These are phyloP conservation scores for Protonibea diacanthus DNA, from an alignment of 2,797 vertebrate genomes.

Conservation along the genomic window DNA sequence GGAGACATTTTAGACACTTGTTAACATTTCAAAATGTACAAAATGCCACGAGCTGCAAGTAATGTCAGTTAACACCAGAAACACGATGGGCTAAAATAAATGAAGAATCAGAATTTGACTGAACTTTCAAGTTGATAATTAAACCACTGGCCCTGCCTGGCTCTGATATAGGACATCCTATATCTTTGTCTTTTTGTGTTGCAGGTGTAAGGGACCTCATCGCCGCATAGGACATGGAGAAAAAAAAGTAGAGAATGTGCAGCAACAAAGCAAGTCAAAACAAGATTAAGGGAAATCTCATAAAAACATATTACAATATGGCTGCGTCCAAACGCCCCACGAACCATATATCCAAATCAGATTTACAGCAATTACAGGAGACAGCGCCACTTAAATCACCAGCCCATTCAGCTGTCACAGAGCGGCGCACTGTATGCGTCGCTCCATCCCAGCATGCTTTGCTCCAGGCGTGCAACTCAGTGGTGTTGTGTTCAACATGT, in stretches of 20 bases:
- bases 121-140: constrained; percentile 19
- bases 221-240: not conserved
- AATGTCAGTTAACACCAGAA: not conserved
- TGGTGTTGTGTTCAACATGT: constrained; percentile 56
- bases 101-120: constrained; percentile 11
- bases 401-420: constrained; percentile 50
- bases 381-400: constrained; percentile 59
- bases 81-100: not conserved
- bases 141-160: not conserved
- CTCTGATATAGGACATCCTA: not conserved
- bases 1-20: not conserved
- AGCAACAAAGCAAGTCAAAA: constrained; percentile 60
- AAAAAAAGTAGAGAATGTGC: constrained; percentile 41
- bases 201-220: constrained; percentile 19
- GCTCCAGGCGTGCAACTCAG: constrained; percentile 59
- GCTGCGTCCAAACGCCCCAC: constrained; percentile 60
- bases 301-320: constrained; percentile 70
- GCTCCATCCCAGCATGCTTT: constrained; percentile 74
- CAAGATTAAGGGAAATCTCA: constrained; percentile 77
- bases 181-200: not conserved
- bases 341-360: constrained; percentile 71
- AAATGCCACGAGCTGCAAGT: not conserved
- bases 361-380: constrained; percentile 77
- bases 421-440: constrained; percentile 4
- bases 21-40: constrained; percentile 11